These are phyloP conservation scores for Pogonomyrmex barbatus DNA, from an alignment of 1,140 invertebrate species.

Conservation along the genomic window DNA sequence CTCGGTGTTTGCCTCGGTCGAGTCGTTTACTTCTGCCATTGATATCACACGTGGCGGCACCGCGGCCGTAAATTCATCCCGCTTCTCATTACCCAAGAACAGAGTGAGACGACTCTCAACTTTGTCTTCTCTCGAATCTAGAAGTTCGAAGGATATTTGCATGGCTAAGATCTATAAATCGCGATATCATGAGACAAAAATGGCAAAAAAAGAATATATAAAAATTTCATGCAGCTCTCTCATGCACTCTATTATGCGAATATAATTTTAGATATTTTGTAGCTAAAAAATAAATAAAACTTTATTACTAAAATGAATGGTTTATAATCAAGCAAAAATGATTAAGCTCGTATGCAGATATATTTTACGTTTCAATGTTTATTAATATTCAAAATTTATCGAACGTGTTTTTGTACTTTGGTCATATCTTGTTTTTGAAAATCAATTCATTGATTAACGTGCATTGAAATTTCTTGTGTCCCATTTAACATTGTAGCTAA, in stretches of 20 bases:
- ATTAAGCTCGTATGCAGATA: background rate
- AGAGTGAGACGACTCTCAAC: background rate
- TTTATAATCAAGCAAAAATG: background rate
- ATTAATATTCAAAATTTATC: background rate
- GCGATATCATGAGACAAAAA: conserved; percentile 5
- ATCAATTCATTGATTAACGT: background rate
- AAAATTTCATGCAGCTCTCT: background rate
- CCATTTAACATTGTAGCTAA: conserved; percentile 15
- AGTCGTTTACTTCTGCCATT: conserved; percentile 67
- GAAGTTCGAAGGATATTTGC: background rate
- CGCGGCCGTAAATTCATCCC: conserved; percentile 72
- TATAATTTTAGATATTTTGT: background rate
- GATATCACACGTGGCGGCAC: conserved; percentile 68
- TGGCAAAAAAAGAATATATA: background rate
- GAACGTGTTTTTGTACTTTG: background rate
- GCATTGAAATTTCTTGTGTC: background rate
- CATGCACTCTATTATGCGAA: background rate
- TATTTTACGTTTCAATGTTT: background rate
- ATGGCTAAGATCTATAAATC: background rate
- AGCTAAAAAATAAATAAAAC: conserved; percentile 8
- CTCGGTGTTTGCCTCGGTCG: conserved; percentile 68
- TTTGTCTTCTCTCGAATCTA: background rate
- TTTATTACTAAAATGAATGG: background rate
- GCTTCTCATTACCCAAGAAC: conserved; percentile 31
- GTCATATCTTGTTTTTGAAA: background rate